Base-by-base conservation (phyloP, 2,888 invertebrate genomes). In the Nomada ferruginata region DNA sequence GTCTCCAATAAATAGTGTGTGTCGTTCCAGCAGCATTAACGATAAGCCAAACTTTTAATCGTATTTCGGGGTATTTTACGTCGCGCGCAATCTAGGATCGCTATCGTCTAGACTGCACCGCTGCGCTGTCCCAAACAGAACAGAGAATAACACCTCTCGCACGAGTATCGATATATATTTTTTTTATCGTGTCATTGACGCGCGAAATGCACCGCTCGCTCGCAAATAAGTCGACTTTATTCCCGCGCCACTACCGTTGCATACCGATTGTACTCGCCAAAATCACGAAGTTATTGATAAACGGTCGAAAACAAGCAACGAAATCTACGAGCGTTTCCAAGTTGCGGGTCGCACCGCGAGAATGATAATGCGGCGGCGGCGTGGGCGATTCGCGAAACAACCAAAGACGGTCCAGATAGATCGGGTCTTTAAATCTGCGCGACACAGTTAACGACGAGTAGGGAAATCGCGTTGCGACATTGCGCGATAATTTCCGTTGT, bases 381-480 rank as follows among this genome's bases (percentile, higher is more conserved):
- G 53, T 15, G 44, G 75, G 13, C 69, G 36, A 52, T 20, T 20
- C 13, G 52, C 1, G 10, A 18, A 15, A 47, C 26, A 59, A 23
- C n/a, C 9, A n/a, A 11, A 50, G 18, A 61, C 26, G 23, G 11
- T 18, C 9, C 15, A 13, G 52, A 53, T 29, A 55, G 55, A 72
- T 63, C 10, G 53, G 71, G 44, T 72, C 77, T 68, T 44, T 42
- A 15, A 57, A 64, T 65, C 44, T 42, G 3, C 29, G 61, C 55
- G 79, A 69, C 74, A 53, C 15, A 10, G 1, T 52, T 44, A 9
- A 9, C 44, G 47, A 36, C 47, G 78, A 81, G 78, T 65, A 73
- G 20, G 59, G 64, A 73, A 73, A 78, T 81, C 74, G 65, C 36
- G 70, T 81, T 81, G 74, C 81, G 59, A 73, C 81, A 61, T 70